Evolutionary conservation across 2,797 vertebrate species (phyloP).

Genomic region (Scolopax rusticola): DNA sequence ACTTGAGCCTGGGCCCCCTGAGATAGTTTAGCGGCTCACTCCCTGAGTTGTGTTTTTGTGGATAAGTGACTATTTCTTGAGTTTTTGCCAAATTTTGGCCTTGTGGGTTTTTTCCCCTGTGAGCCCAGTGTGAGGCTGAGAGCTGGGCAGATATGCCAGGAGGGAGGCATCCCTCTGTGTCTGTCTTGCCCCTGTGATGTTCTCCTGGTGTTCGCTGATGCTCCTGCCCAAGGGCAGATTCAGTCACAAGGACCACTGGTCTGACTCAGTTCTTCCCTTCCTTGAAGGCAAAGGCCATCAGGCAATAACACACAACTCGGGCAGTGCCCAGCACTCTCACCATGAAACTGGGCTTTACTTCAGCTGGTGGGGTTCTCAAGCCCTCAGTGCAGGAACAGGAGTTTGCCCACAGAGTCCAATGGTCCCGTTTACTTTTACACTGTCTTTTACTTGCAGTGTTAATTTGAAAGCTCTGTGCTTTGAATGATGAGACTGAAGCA

Average conservation of each 20-base stretch:
- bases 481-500: neutral
- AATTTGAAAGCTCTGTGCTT: neutral
- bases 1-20: neutral
- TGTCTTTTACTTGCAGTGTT: rapidly evolving
- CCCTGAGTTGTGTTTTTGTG: neutral
- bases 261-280: neutral
- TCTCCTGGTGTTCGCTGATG: neutral
- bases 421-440: neutral
- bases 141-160: neutral
- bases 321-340: neutral
- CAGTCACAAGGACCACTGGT: neutral
- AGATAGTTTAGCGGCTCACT: neutral
- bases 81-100: neutral
- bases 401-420: neutral
- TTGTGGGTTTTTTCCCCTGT: neutral
- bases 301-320: neutral
- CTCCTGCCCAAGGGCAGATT: neutral
- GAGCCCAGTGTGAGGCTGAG: neutral
- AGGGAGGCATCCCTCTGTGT: neutral
- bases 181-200: neutral
- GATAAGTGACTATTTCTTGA: neutral
- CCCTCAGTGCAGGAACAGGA: neutral
- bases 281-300: neutral
- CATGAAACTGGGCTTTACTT: neutral
- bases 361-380: neutral